Evolutionary conservation across 1,140 invertebrate genomes (phyloP), one percentile per base, ranked within the genome.

Genomic region (Pseudomyrmex pallidus): DNA sequence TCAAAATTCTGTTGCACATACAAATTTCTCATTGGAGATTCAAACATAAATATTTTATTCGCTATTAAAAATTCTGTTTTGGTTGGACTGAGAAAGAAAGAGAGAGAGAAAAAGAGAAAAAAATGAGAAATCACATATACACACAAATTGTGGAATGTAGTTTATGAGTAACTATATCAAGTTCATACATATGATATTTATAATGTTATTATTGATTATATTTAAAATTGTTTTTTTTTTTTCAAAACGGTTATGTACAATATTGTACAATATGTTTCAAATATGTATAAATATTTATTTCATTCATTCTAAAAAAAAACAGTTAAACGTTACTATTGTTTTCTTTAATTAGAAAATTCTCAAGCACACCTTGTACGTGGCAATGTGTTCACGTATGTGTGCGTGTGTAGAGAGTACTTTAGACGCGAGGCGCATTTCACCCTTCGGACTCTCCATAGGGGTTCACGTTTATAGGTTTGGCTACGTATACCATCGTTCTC

Each of bases 401-500:
- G 50, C 48, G 73, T 82, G 67, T 56, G 48, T 8, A 35, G 20
- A 35, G 50, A 48, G 50, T 73, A 72, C 56, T 87, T 83, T 72
- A 72, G 73, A 66, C 54, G 68, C 64, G 48, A 56, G 54, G 35
- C 70, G 64, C 35, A 35, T 74, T 77, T 77, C 84, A 77, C 57
- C 74, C 74, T 52, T 72, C 64, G 80, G 66, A 85, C 77, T 64
- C 54, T 15, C 57, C 66, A 59, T 77, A 85, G 59, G 80, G 87
- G 87, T 89, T 61, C 73, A 72, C 87, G 80, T 89, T 88, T 89
- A 89, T 84, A 84, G 82, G 72, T 88, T 89, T 88, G 87, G 80
- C 83, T 82, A 59, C 54, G 74, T 62, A 73, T 74, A 63, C 52
- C 68, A 35, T 44, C 73, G 66, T 64, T 15, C 61, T 44, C 25